Evolutionary conservation across 2,797 vertebrate species (phyloP).

Genomic region (Onychomys arenicola): DNA sequence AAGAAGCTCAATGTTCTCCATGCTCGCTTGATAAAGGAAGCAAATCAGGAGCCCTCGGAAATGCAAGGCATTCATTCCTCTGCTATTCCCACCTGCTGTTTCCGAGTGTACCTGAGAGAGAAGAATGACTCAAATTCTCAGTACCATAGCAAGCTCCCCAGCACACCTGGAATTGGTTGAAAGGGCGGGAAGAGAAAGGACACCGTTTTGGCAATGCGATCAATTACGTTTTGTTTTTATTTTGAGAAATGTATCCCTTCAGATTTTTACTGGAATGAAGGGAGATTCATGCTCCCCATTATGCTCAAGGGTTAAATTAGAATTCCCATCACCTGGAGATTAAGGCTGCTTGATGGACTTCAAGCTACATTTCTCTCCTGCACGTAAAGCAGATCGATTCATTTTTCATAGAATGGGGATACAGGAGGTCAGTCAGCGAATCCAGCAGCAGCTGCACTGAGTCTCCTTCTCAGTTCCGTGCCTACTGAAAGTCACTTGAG

Average conservation of each 20-base stretch:
- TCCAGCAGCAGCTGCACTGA: not conserved
- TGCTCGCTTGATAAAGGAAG: conserved; percentile 2
- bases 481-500: conserved; percentile 55
- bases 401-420: not conserved
- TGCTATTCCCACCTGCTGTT: not conserved
- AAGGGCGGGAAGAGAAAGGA: conserved; percentile 31
- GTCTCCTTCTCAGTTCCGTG: conserved; percentile 26
- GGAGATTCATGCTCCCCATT: not conserved
- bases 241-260: conserved; percentile 26
- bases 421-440: not conserved
- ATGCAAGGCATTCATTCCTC: not conserved
- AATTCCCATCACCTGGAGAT: conserved; percentile 1
- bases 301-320: conserved; percentile 17
- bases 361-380: conserved; percentile 12
- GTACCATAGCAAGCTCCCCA: not conserved
- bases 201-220: not conserved
- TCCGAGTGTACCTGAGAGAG: not conserved
- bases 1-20: conserved; percentile 11
- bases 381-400: conserved; percentile 31
- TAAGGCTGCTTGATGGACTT: conserved; percentile 40
- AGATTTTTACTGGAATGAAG: conserved; percentile 21
- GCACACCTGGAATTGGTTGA: not conserved
- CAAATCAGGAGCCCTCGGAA: not conserved
- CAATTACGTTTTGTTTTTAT: conserved; percentile 35
- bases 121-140: not conserved